These are phyloP conservation scores for Macroteleia sp. DNA, from an alignment of 2,888 invertebrate species.

Conservation along the genomic window DNA sequence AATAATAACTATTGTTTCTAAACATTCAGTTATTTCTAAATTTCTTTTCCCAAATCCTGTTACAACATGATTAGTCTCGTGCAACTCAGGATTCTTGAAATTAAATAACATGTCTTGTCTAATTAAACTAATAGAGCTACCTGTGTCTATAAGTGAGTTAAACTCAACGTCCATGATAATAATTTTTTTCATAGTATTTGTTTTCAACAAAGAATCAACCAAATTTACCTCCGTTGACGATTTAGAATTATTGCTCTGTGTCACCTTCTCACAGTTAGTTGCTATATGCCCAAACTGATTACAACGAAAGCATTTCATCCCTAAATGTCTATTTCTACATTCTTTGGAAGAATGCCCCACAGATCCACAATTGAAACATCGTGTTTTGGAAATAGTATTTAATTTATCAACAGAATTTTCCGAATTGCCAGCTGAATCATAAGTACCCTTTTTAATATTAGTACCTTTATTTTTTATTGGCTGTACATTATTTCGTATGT, in stretches of 20 bases:
- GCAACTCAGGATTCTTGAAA: neutral
- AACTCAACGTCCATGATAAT: neutral
- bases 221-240: constrained; percentile 4
- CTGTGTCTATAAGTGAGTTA: constrained; percentile 5
- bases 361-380: no score
- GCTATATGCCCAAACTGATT: neutral
- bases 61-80: constrained; percentile 5
- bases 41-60: constrained; percentile 5
- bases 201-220: neutral
- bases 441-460: neutral
- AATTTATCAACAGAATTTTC: no score
- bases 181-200: constrained; percentile 1
- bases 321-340: no score
- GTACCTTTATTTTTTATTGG: neutral
- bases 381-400: no score
- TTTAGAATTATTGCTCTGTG: neutral
- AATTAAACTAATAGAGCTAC: constrained; percentile 5
- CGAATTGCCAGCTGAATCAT: no score
- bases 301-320: no score
- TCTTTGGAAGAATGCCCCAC: no score
- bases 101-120: neutral
- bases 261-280: neutral
- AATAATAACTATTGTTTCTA: neutral
- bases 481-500: no score
- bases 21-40: constrained; percentile 4